Evolutionary conservation across 1,140 invertebrate genomes (phyloP).

Genomic region (Zaprionus davidi): DNA sequence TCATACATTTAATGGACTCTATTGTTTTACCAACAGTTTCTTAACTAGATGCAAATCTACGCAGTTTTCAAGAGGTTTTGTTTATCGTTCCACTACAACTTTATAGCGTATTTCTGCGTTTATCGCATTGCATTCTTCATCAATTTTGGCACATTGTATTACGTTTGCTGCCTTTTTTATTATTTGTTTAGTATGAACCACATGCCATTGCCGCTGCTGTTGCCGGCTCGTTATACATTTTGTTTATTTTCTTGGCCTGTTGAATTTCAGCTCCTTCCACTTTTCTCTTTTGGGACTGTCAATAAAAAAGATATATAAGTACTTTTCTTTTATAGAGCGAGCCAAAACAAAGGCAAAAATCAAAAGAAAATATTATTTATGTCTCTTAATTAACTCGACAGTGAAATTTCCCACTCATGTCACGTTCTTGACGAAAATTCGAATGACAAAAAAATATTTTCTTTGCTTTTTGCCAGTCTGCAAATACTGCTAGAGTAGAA

Average conservation of each 20-base stretch:
- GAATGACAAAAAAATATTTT: conserved; percentile 26
- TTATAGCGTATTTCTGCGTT: conserved; percentile 6
- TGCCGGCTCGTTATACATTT: conserved; percentile 34
- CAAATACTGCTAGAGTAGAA: not conserved
- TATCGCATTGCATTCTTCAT: not conserved
- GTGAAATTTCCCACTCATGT: conserved; percentile 46
- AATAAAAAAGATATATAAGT: conserved; percentile 30
- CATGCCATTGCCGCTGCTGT: not conserved
- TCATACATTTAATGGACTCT: too few relatives aligned
- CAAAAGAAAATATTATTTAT: conserved; percentile 49
- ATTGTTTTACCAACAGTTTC: too few relatives aligned
- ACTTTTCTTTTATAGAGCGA: not conserved
- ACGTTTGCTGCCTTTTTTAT: conserved; percentile 7
- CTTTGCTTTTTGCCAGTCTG: conserved; percentile 39
- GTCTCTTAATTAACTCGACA: conserved; percentile 48
- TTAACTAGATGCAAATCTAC: not conserved
- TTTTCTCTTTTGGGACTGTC: conserved; percentile 31
- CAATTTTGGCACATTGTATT: conserved; percentile 28
- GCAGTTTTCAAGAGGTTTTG: too few relatives aligned
- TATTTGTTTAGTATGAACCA: conserved; percentile 23
- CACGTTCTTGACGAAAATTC: conserved; percentile 49
- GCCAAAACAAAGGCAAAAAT: conserved; percentile 26
- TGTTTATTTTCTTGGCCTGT: conserved; percentile 33
- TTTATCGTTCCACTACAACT: not conserved
- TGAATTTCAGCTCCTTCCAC: conserved; percentile 26